Base-by-base conservation (phyloP, 2,888 invertebrate genomes). In the Ochropacha duplaris region DNA sequence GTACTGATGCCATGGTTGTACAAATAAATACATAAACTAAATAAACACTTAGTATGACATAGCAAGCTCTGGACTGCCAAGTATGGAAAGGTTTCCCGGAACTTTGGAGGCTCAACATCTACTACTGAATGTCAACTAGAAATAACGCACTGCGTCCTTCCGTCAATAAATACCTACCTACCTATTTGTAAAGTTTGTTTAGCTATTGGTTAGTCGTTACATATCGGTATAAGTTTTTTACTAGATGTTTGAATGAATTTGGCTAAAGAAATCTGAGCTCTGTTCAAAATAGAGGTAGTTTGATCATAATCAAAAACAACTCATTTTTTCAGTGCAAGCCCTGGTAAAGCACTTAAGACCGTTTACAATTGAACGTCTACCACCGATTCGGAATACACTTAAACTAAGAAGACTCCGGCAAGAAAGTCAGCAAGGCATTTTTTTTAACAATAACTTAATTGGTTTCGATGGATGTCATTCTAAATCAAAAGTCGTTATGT, bases 11-110 rank as follows among this genome's bases (percentile, higher is more conserved):
- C n/a, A n/a, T n/a, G 57, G 64, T 59, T 54, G 65, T 57, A 65
- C 67, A 67, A 67, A 72, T 65, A 57, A 66, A 60, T 34, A 52
- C 28, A 51, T 1, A 8, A 31, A 22, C 57, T 60, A 59, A 72
- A 70, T 70, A 69, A 75, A 66, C 65, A 76, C 72, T 78, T 71
- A 68, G 73, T 77, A 78, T 74, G 76, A 76, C 70, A 65, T 63
- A 56, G 57, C 56, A 64, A 64, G 70, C 62, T 61, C 70, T 54
- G 63, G 63, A 65, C 69, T 66, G 69, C 74, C 75, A 71, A 74
- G 72, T 79, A 82, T 61, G 81, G 81, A 69, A 66, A 72, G 71
- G 59, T 80, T 88, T 89, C 89, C 81, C 75, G 83, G 89, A 90
- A 89, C 79, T 73, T 71, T 70, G 75, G 69, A 78, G 76, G 73